These are phyloP conservation scores for Glyptemys insculpta DNA, from an alignment of 2,797 vertebrate species.

Conservation along the genomic window DNA sequence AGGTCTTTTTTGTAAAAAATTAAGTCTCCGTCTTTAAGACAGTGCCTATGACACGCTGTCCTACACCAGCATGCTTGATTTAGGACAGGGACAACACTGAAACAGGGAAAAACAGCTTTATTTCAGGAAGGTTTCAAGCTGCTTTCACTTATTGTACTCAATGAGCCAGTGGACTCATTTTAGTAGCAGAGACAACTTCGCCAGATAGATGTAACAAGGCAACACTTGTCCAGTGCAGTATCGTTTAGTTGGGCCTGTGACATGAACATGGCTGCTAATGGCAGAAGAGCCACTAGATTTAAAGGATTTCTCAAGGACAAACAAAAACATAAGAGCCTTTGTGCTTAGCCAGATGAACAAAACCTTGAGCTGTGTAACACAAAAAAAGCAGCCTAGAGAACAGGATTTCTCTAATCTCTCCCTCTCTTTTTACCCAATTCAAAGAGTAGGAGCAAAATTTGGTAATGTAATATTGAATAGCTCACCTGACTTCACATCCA, in stretches of 20 bases:
- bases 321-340: too few relatives aligned
- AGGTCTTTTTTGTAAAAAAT: not conserved
- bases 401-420: not conserved
- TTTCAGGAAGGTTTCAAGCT: not conserved
- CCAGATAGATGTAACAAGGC: not conserved
- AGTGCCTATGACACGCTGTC: rapidly evolving
- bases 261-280: not conserved
- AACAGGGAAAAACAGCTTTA: not conserved
- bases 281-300: not conserved
- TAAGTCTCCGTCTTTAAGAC: not conserved
- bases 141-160: not conserved
- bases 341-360: not conserved
- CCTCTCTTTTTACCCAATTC: not conserved
- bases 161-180: not conserved
- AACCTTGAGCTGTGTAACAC: not conserved
- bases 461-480: not conserved
- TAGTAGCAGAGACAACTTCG: not conserved
- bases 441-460: not conserved
- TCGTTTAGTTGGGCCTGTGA: not conserved
- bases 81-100: not conserved
- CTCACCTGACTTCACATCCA: not conserved
- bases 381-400: not conserved
- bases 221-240: not conserved
- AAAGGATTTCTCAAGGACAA: not conserved
- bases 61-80: not conserved